These are phyloP conservation scores for Nasonia oneida DNA, from an alignment of 2,888 invertebrate genomes.

Conservation along the genomic window DNA sequence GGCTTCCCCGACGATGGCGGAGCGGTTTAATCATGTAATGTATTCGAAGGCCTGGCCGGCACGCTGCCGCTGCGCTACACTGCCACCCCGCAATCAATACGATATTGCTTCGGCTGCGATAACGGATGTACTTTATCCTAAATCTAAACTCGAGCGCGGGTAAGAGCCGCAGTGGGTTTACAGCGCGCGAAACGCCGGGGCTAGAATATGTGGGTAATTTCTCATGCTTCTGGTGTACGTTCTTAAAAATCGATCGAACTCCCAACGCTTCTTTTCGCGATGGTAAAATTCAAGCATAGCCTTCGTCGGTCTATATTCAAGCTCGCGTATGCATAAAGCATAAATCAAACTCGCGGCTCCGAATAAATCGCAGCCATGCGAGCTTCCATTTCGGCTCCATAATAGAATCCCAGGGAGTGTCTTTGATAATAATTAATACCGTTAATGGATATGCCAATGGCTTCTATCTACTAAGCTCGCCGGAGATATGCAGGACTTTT, in stretches of 20 bases:
- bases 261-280: background rate
- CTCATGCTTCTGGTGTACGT: background rate
- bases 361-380: background rate
- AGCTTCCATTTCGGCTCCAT: background rate
- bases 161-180: conserved; percentile 8
- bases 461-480: conserved; percentile 4
- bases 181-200: conserved; percentile 28
- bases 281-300: background rate
- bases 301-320: background rate
- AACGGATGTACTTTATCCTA: conserved; percentile 73
- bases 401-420: background rate
- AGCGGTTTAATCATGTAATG: conserved; percentile 79
- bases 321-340: no score
- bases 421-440: conserved; percentile 54
- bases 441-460: conserved; percentile 47
- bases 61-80: background rate
- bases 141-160: conserved; percentile 67
- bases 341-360: background rate
- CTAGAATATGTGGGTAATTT: background rate
- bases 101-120: conserved; percentile 76
- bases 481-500: background rate
- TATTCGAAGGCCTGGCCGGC: conserved; percentile 75
- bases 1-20: conserved; percentile 73
- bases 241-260: background rate
- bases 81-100: conserved; percentile 76